phyloP scores from a whole-genome alignment of 2,113 vertebrate species.

The Ranitomeya variabilis region DNA sequence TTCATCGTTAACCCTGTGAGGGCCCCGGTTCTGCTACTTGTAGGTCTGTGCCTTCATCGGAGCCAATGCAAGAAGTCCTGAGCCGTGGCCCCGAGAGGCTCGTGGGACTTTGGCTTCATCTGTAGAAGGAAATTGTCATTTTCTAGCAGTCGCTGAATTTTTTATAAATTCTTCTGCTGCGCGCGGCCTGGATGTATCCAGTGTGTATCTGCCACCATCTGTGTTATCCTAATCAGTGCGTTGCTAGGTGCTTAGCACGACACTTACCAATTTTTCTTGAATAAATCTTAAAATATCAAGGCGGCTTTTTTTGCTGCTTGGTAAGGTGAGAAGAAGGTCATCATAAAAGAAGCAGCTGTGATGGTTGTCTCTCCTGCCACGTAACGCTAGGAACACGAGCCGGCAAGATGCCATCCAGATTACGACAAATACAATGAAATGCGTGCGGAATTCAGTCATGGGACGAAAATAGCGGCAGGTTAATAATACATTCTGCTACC shows the following conservation, averaged over 20 bases:
- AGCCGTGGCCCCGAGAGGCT: neutral
- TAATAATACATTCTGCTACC: neutral
- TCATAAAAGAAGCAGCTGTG: conserved; percentile 1
- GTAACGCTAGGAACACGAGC: neutral
- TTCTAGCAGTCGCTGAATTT: conserved; percentile 3
- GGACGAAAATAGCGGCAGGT: conserved; percentile 4
- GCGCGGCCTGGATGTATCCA: neutral
- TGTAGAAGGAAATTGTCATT: conserved; percentile 13
- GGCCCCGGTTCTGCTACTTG: neutral
- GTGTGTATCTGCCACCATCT: neutral
- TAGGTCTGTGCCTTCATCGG: neutral
- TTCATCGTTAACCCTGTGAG: neutral
- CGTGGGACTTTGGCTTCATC: conserved; percentile 7
- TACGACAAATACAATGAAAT: neutral
- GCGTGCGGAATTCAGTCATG: neutral
- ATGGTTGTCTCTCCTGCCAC: neutral
- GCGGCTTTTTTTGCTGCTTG: neutral
- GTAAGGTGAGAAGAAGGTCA: conserved; percentile 18
- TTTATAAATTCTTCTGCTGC: conserved; percentile 19
- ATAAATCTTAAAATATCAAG: conserved; percentile 24
- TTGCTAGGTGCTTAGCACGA: conserved; percentile 17
- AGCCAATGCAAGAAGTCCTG: neutral
- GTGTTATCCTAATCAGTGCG: conserved; percentile 25
- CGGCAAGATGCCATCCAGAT: conserved; percentile 8
- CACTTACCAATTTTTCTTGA: conserved; percentile 6